phyloP scores from a whole-genome alignment of 2,113 vertebrate species.

The Kryptolebias marmoratus region DNA sequence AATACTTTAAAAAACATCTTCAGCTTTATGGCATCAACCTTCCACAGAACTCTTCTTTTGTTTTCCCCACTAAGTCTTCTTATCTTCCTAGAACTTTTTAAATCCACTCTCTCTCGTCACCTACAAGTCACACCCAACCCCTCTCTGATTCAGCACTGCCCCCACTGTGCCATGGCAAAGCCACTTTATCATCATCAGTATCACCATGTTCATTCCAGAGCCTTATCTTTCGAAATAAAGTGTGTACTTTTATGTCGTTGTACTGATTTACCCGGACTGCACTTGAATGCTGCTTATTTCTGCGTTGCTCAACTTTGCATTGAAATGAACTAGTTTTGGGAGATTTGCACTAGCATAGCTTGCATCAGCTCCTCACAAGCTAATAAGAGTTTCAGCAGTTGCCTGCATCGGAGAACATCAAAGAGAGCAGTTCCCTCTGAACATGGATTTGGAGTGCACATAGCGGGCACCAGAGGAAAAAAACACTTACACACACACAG shows the following conservation, averaged over 20 bases:
- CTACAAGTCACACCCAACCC: background rate
- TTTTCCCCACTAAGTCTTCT: slow-evolving; percentile 7
- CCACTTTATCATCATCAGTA: slow-evolving; percentile 58
- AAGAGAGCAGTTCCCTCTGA: slow-evolving; percentile 79
- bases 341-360: slow-evolving; percentile 58
- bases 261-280: slow-evolving; percentile 73
- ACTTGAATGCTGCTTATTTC: slow-evolving; percentile 56
- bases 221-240: slow-evolving; percentile 76
- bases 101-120: background rate
- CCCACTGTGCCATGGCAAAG: slow-evolving; percentile 42
- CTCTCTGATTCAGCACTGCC: slow-evolving; percentile 61
- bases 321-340: slow-evolving; percentile 45
- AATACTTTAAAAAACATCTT: no score
- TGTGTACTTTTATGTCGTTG: slow-evolving; percentile 70
- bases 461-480: slow-evolving; percentile 68
- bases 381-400: slow-evolving; percentile 80
- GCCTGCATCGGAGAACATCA: slow-evolving; percentile 79
- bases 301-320: slow-evolving; percentile 52
- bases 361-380: slow-evolving; percentile 76
- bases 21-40: background rate
- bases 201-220: slow-evolving; percentile 64
- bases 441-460: slow-evolving; percentile 73
- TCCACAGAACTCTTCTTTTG: background rate
- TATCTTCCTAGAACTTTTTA: slow-evolving; percentile 27
- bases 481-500: slow-evolving; percentile 37